Conservation (phyloP, 1,140 invertebrate species). For the Anthonomus grandis region DNA sequence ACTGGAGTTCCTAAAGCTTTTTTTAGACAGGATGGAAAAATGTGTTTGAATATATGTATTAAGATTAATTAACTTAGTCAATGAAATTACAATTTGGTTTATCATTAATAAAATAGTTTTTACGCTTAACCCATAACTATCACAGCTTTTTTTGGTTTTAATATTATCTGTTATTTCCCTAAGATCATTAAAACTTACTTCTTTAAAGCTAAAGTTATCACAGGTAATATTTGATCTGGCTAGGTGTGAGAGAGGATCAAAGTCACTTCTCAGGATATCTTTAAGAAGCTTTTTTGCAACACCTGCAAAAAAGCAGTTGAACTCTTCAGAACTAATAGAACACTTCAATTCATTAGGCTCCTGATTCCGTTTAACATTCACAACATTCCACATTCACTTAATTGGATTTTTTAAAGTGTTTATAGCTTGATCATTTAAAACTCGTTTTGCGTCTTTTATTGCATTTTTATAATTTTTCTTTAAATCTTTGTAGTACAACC, state of each 20-base stretch:
- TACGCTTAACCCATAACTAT: too few species aligned
- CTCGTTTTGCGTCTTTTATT: neutral
- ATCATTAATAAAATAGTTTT: too few species aligned
- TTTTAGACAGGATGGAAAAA: too few species aligned
- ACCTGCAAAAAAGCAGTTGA: neutral
- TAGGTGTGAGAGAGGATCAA: neutral
- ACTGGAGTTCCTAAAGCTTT: too few species aligned
- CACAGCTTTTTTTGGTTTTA: neutral
- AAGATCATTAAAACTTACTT: too few species aligned
- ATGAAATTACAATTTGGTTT: too few species aligned
- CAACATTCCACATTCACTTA: neutral
- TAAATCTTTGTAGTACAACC: neutral
- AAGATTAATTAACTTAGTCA: too few species aligned
- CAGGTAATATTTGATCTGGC: neutral
- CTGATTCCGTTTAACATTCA: neutral
- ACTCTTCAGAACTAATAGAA: conserved; percentile 2
- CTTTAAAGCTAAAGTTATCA: conserved; percentile 3
- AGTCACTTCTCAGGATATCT: neutral
- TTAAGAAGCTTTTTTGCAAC: neutral
- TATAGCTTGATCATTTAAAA: neutral
- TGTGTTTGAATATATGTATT: too few species aligned
- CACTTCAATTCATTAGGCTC: too few species aligned
- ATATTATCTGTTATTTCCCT: neutral
- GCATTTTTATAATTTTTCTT: neutral
- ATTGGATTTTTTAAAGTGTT: neutral